Conservation (phyloP, 2,888 invertebrate genomes). For the Patella caerulea region DNA sequence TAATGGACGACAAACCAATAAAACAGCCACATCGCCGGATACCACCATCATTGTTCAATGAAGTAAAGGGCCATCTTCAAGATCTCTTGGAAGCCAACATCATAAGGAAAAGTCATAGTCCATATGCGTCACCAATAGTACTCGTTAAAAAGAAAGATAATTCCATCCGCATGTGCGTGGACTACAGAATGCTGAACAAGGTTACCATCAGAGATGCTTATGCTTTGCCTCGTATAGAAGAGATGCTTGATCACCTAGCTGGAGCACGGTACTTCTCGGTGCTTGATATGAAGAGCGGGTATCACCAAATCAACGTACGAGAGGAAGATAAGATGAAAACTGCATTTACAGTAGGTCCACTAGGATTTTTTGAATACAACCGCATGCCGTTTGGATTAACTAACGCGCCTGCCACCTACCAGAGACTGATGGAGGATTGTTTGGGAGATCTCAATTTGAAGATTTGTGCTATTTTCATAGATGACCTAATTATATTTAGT, state of each 20-base stretch:
- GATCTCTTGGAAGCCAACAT: constrained; percentile 28
- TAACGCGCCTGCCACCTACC: not conserved
- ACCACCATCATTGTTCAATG: constrained; percentile 29
- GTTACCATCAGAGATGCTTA: too few relatives aligned
- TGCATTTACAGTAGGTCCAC: not conserved
- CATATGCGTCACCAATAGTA: not conserved
- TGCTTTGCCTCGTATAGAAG: too few relatives aligned
- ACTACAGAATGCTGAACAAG: not conserved
- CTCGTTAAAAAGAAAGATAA: not conserved
- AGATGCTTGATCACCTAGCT: too few relatives aligned
- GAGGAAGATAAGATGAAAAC: not conserved
- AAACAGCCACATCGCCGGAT: constrained; percentile 27
- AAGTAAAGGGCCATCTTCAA: constrained; percentile 31
- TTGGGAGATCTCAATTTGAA: not conserved
- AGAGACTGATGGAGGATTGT: not conserved
- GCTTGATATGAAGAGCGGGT: not conserved
- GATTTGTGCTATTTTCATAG: not conserved
- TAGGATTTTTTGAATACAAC: not conserved
- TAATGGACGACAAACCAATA: constrained; percentile 25
- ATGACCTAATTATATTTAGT: not conserved
- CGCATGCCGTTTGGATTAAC: not conserved
- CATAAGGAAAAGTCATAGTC: constrained; percentile 23
- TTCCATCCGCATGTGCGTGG: not conserved
- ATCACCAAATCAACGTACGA: not conserved
- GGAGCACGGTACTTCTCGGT: not conserved